phyloP scores from a whole-genome alignment of 2,888 invertebrate genomes.

The Papilio elwesi region DNA sequence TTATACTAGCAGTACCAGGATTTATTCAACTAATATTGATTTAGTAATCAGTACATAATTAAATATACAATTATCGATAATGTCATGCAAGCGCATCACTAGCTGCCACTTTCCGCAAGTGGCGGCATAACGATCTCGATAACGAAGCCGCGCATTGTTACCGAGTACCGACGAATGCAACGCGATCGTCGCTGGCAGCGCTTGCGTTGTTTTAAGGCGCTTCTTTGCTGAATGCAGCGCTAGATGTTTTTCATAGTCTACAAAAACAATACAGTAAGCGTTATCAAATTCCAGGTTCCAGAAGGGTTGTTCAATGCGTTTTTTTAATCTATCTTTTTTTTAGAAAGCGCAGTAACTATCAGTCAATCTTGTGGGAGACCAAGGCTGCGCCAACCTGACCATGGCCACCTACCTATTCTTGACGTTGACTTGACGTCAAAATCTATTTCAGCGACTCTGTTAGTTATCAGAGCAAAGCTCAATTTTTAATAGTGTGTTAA shows the following conservation, averaged over 20 bases:
- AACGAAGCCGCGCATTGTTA: constrained; percentile 74
- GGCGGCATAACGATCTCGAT: constrained; percentile 75
- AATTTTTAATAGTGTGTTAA: not conserved
- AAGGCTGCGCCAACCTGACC: no score
- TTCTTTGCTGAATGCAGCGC: not conserved
- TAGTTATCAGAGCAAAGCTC: no score
- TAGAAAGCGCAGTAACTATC: no score
- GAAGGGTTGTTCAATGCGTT: not conserved
- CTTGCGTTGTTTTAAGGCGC: constrained; percentile 28
- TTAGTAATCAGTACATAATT: no score
- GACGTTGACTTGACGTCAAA: no score
- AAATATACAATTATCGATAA: constrained; percentile 29
- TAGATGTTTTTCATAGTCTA: not conserved
- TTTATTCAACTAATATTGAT: no score
- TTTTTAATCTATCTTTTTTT: no score
- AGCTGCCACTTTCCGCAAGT: constrained; percentile 65
- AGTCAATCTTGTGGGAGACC: no score
- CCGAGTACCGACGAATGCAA: constrained; percentile 43
- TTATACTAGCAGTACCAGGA: no score
- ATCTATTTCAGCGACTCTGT: no score
- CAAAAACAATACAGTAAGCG: constrained; percentile 13
- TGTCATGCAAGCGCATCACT: constrained; percentile 48
- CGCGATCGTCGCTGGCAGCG: constrained; percentile 40
- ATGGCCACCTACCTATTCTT: no score
- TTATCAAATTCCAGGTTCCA: not conserved